These are phyloP conservation scores for Sycophaga agraensis DNA, from an alignment of 1,140 invertebrate species.

Conservation along the genomic window DNA sequence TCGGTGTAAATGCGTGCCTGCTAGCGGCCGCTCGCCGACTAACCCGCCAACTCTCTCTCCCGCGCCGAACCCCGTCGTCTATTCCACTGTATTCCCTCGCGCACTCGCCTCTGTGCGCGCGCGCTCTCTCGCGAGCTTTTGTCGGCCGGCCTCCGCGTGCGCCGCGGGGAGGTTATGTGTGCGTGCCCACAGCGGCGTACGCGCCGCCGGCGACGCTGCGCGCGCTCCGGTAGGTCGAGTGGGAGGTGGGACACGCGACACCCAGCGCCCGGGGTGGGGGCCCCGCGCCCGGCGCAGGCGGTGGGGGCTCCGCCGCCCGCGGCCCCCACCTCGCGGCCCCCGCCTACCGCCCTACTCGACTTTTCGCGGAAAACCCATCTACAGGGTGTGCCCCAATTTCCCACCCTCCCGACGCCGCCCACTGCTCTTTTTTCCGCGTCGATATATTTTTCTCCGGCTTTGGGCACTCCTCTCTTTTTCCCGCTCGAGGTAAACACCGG, in stretches of 20 bases:
- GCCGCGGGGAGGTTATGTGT: too few relatives aligned
- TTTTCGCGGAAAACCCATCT: too few relatives aligned
- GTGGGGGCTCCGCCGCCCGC: too few relatives aligned
- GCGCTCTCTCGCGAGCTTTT: not conserved
- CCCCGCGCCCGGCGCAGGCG: too few relatives aligned
- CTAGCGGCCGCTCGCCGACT: too few relatives aligned
- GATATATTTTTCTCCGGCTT: not conserved
- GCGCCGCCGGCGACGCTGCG: not conserved
- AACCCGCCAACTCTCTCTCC: conserved; percentile 33
- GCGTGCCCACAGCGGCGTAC: too few relatives aligned
- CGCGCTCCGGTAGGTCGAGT: conserved; percentile 39
- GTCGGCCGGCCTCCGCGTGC: conserved; percentile 1
- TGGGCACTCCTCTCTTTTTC: not conserved
- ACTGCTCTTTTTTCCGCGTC: not conserved
- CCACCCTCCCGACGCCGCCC: not conserved
- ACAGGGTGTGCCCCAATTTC: not conserved
- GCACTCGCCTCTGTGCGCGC: not conserved
- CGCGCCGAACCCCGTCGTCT: conserved; percentile 10
- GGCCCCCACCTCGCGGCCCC: too few relatives aligned
- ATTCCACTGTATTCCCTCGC: conserved; percentile 2
- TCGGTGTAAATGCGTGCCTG: too few relatives aligned
- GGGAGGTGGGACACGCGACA: conserved; percentile 57
- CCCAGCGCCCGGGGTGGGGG: conserved; percentile 31
- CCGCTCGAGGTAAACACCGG: conserved; percentile 36
- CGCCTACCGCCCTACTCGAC: too few relatives aligned